phyloP scores from a whole-genome alignment of 2,888 invertebrate genomes.

The Sphinx pinastri region DNA sequence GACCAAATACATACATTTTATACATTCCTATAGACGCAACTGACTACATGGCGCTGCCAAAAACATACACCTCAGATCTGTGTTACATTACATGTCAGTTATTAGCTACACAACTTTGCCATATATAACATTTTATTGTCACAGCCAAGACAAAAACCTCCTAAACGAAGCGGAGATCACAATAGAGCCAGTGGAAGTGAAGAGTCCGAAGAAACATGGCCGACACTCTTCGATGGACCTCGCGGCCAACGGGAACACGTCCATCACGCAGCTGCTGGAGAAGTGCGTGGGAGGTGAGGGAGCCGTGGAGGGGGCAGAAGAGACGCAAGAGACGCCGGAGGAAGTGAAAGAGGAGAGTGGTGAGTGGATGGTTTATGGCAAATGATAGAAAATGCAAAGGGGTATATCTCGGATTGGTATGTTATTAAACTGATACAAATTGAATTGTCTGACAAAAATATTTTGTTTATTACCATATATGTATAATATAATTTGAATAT shows the following conservation, averaged over 20 bases:
- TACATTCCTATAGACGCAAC: too few relatives aligned
- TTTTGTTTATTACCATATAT: too few relatives aligned
- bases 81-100: background rate
- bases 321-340: constrained; percentile 36
- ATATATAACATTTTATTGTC: background rate
- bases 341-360: constrained; percentile 34
- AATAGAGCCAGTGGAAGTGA: constrained; percentile 68
- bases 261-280: constrained; percentile 76
- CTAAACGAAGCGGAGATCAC: constrained; percentile 77
- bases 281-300: constrained; percentile 68
- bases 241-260: constrained; percentile 65
- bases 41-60: too few relatives aligned
- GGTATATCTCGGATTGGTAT: too few relatives aligned
- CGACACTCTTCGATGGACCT: constrained; percentile 81
- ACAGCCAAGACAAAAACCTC: constrained; percentile 72
- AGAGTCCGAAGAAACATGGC: constrained; percentile 70
- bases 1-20: too few relatives aligned
- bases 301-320: constrained; percentile 39
- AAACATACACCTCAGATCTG: too few relatives aligned
- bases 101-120: background rate
- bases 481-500: too few relatives aligned
- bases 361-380: background rate
- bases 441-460: too few relatives aligned
- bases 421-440: too few relatives aligned
- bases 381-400: too few relatives aligned